Evolutionary conservation across 2,797 vertebrate genomes (phyloP).

Genomic region (Paramormyrops hopkinsi): DNA sequence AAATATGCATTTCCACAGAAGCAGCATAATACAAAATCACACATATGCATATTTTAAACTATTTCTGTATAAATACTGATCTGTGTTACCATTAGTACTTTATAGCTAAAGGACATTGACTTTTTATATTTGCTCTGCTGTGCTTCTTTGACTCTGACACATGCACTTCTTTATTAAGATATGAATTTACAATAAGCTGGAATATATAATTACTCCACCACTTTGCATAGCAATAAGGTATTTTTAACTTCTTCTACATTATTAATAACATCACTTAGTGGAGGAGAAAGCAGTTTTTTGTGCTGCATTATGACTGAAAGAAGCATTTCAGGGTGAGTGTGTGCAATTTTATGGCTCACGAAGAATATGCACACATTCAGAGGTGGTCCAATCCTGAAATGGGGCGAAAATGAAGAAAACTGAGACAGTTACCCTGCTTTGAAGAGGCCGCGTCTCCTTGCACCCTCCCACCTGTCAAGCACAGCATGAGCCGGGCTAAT

Average conservation of each 20-base stretch:
- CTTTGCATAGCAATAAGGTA: slow-evolving; percentile 57
- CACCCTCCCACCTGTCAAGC: slow-evolving; percentile 10
- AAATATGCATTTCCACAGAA: not conserved
- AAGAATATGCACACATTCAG: not conserved
- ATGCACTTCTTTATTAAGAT: slow-evolving; percentile 62
- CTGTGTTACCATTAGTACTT: slow-evolving; percentile 34
- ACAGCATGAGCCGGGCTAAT: slow-evolving; percentile 23
- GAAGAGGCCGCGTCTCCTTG: slow-evolving; percentile 24
- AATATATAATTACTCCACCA: slow-evolving; percentile 61
- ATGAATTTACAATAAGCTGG: slow-evolving; percentile 62
- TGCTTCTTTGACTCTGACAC: slow-evolving; percentile 32
- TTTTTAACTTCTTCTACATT: slow-evolving; percentile 63
- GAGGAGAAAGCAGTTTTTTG: slow-evolving; percentile 40
- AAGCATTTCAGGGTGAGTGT: not conserved
- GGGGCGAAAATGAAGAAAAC: slow-evolving; percentile 17
- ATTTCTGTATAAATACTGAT: not conserved
- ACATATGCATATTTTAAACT: not conserved
- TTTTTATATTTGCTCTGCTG: slow-evolving; percentile 39
- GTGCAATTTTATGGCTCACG: not conserved
- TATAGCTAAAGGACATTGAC: slow-evolving; percentile 39
- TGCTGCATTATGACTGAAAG: slow-evolving; percentile 24
- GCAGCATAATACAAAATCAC: not conserved
- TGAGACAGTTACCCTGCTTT: slow-evolving; percentile 25
- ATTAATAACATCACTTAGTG: slow-evolving; percentile 58
- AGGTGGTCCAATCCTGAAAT: slow-evolving; percentile 10